Base-by-base conservation (phyloP, 2,888 invertebrate genomes). In the Mimachlamys varia region DNA sequence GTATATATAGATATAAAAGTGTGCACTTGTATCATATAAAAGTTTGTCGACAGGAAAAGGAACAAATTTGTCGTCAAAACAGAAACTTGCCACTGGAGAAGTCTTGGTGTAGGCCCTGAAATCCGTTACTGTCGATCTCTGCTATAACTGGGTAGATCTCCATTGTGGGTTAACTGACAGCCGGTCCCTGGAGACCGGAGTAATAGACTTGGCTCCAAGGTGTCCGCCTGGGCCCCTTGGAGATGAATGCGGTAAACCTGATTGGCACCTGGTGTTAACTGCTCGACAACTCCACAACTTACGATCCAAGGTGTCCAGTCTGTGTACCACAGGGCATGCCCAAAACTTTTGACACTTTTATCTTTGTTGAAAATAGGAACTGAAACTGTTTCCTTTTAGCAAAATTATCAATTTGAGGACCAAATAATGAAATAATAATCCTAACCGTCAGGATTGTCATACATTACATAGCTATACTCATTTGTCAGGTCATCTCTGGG, bases 1-100 rank as follows among this genome's bases (percentile, higher is more conserved):
- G 33, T 76, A 76, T 76, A 33, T 76, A 76, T 27, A 76, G 17
- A 22, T 22, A 58, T 62, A 62, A n/a, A n/a, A 22, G 62, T 62
- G 7, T 44, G 44, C 44, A 62, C 22, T 62, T 3, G 19, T 53
- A 19, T 22, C 4, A 44, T 58, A 58, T 58, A 33, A 76, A 33
- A 13, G 27, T 1, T 10, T 27, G 33, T 76, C 33, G 13, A 76
- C 27, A 76, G 76, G 76, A 76, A 76, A 76, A 76, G 76, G 76
- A 76, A 76, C 27, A 33, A 33, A 76, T 27, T 76, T 76, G 76
- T 76, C 76, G 76, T 76, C 76, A 76, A 76, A 76, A 76, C 76
- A 76, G 19, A 76, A 76, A 76, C 76, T 76, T 76, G 76, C 76
- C 76, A 76, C 33, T 12, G 33, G 27, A 76, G 76, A 33, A 0